A percentile compares a stretch with the other conserved stretches of the same genome.
These are phyloP conservation scores for Sinodicranocentrus sp. DNA, from an alignment of 2,888 invertebrate genomes.

Conservation along the genomic window DNA sequence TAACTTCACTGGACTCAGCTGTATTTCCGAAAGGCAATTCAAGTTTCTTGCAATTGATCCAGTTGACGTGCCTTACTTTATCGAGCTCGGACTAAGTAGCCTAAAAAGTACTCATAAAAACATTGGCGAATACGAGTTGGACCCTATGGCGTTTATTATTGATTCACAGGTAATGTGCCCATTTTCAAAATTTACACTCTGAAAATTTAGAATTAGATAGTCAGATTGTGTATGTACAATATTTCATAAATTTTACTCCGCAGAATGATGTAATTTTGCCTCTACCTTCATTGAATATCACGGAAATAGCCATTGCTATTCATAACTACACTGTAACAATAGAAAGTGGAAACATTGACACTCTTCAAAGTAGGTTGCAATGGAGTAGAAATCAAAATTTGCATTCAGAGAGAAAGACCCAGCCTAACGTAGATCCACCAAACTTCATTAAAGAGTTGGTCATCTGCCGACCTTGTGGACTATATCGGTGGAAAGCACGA, in stretches of 20 bases:
- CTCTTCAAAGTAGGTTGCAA: constrained; percentile 14
- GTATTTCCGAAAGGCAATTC: constrained; percentile 69
- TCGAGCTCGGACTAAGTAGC: constrained; percentile 70
- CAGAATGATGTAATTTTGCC: constrained; percentile 74
- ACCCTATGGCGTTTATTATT: constrained; percentile 74
- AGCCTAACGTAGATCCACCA: not conserved
- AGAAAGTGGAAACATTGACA: constrained; percentile 48
- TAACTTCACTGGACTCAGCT: constrained; percentile 75
- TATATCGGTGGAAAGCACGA: constrained; percentile 50
- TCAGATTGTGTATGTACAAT: not conserved
- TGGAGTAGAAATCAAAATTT: constrained; percentile 38
- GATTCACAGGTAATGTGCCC: constrained; percentile 74
- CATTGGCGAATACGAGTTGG: constrained; percentile 46
- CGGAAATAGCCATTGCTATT: constrained; percentile 70
- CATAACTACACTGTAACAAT: constrained; percentile 63
- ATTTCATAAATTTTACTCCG: constrained; percentile 7
- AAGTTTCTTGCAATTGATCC: constrained; percentile 75
- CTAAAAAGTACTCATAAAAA: constrained; percentile 26
- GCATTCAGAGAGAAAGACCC: not conserved
- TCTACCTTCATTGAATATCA: constrained; percentile 72
- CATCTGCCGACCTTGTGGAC: constrained; percentile 62
- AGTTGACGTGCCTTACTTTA: constrained; percentile 74
- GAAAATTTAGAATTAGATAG: no score
- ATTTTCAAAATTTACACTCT: no score
- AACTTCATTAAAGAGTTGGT: constrained; percentile 28